Evolutionary conservation across 1,140 invertebrate genomes (phyloP), one percentile per base, ranked within the genome.

Genomic region (Bicyclus anynana): DNA sequence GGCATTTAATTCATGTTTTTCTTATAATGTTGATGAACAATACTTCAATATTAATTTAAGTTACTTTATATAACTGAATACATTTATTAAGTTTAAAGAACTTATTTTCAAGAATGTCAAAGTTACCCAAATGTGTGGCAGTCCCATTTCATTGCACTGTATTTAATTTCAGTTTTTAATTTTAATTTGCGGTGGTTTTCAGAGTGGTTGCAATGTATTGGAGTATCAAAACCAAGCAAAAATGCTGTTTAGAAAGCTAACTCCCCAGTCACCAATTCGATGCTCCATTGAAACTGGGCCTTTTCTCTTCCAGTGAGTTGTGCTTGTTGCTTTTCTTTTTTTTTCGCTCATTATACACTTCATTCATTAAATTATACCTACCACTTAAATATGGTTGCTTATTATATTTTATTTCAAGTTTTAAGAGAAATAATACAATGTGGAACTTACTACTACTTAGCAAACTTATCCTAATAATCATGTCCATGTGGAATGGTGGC

Each of bases 221-320:
- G 98, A 99, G 74, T 99, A 99, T 89, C 98, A 99, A 87, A 99
- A 97, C 88, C 98, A 99, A 91, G 98, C 98, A n/a, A 99, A 99
- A 91, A 95, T 98, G 93, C 90, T 99, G 56, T 99, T 99, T 90
- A 93, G 96, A 72, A 99, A 98, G 90, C 90, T 99, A 71, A 94
- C 93, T 56, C 91, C 92, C 18, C 93, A 97, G 70, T 97, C 97
- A 55, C 98, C 98, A 48, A 78, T 92, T 6, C 92, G 95, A 82
- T 99, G 98, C 89, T 97, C 95, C 62, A 96, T 99, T 76, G 98
- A 99, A 91, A 98, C 97, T 58, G 97, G 97, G 57, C 94, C 95
- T 62, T 99, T 97, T 91, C 92, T 99, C 83, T 99, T 99, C 85
- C 98, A 99, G 98, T 99, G 92, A 94, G 97, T 95, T 69, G 35